These are phyloP conservation scores for Drosophila rellima DNA, from an alignment of 2,888 invertebrate species.

Conservation along the genomic window DNA sequence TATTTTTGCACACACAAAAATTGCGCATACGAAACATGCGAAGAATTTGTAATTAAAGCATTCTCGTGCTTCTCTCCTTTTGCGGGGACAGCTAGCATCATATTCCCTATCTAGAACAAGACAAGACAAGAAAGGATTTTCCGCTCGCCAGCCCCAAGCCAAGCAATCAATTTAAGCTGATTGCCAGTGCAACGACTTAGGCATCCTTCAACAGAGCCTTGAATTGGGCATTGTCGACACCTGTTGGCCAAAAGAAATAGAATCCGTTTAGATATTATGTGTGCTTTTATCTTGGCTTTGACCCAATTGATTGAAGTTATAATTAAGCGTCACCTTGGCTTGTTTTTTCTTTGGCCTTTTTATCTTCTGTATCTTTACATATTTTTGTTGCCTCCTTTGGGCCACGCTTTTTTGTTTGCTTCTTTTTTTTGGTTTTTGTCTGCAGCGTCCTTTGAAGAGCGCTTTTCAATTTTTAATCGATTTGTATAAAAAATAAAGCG, in stretches of 20 bases:
- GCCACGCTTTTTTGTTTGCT: neutral
- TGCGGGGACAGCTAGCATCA: neutral
- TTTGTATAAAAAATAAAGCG: constrained; percentile 51
- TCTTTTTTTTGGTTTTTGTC: neutral
- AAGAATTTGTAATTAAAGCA: constrained; percentile 78
- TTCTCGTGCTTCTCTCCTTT: constrained; percentile 23
- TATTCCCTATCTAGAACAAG: neutral
- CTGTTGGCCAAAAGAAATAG: constrained; percentile 7
- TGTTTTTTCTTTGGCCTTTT: constrained; percentile 6
- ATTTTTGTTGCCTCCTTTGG: constrained; percentile 3
- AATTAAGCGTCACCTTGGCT: constrained; percentile 17
- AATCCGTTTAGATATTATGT: neutral
- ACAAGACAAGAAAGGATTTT: neutral
- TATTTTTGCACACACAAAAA: constrained; percentile 51
- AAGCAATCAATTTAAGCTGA: constrained; percentile 71
- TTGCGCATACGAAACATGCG: constrained; percentile 46
- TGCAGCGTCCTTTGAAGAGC: constrained; percentile 27
- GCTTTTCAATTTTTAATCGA: constrained; percentile 74
- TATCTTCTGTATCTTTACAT: neutral
- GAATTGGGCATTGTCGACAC: constrained; percentile 14
- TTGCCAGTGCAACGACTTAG: constrained; percentile 43
- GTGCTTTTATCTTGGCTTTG: constrained; percentile 4
- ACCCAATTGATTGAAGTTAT: constrained; percentile 25
- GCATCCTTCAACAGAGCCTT: neutral
- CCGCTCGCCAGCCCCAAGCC: constrained; percentile 6